Percentiles rank a stretch among this genome's conserved stretches.
Evolutionary conservation across 1,140 invertebrate species (phyloP).

Genomic region (Zaprionus taronus): DNA sequence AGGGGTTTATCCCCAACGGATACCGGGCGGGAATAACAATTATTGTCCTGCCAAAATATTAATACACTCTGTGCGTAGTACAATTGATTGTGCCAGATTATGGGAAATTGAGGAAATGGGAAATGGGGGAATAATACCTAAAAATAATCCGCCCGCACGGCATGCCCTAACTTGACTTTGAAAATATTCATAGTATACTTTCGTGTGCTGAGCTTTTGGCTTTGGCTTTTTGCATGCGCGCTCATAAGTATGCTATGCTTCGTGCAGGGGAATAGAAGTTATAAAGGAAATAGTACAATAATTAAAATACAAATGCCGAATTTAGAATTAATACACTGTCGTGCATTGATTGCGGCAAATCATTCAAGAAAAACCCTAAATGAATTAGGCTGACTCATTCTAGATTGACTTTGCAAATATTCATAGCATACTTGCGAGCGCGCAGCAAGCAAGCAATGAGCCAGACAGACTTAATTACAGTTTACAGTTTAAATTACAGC

Average conservation of each 20-base stretch:
- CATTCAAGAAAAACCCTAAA: too few relatives aligned
- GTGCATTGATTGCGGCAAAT: not conserved
- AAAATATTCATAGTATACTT: not conserved
- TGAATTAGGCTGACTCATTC: not conserved
- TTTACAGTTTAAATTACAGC: conserved; percentile 8
- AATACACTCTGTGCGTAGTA: conserved; percentile 19
- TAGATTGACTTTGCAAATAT: not conserved
- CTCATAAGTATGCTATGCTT: not conserved
- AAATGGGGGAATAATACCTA: not conserved
- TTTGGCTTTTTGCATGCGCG: not conserved
- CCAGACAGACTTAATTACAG: not conserved
- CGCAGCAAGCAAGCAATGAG: not conserved
- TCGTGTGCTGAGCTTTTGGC: not conserved
- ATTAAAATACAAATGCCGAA: not conserved
- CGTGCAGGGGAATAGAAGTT: not conserved
- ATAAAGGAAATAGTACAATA: not conserved
- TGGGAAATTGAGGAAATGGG: not conserved
- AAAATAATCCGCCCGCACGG: not conserved
- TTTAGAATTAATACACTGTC: not conserved
- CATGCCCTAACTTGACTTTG: not conserved
- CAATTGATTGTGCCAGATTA: conserved; percentile 8
- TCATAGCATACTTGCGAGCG: not conserved
- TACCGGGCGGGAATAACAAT: not conserved
- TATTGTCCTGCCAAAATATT: conserved; percentile 1
- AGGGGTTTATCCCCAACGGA: conserved; percentile 24